A percentile compares a stretch with the other conserved stretches of the same genome.
These are phyloP conservation scores for Channa argus DNA, from an alignment of 2,113 vertebrate species.

Conservation along the genomic window DNA sequence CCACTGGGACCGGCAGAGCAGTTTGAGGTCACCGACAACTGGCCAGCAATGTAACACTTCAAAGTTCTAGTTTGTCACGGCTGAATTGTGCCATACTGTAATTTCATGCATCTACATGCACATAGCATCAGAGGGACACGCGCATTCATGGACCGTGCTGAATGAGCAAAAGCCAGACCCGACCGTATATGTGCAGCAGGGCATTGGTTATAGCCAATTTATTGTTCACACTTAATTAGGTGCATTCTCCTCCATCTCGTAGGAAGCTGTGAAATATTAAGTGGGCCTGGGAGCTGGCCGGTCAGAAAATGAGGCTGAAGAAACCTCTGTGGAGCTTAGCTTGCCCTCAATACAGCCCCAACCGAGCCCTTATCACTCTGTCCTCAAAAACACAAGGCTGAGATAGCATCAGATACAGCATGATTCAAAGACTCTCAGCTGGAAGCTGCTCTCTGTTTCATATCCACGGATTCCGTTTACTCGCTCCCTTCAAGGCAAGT, in stretches of 20 bases:
- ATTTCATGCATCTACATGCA: conserved; percentile 60
- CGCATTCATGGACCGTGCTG: conserved; percentile 40
- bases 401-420: conserved; percentile 31
- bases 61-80: conserved; percentile 64
- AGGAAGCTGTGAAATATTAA: conserved; percentile 70
- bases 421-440: conserved; percentile 37
- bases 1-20: conserved; percentile 10
- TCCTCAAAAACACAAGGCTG: conserved; percentile 55
- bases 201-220: conserved; percentile 69
- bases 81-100: conserved; percentile 36
- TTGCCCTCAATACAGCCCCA: conserved; percentile 65
- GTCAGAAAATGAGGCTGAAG: conserved; percentile 71
- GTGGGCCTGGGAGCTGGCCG: conserved; percentile 65
- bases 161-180: conserved; percentile 62
- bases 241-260: conserved; percentile 58
- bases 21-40: conserved; percentile 51
- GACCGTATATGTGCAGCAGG: conserved; percentile 19
- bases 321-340: conserved; percentile 57
- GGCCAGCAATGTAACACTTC: conserved; percentile 61
- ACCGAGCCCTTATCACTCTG: conserved; percentile 42
- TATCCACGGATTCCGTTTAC: not conserved
- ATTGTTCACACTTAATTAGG: conserved; percentile 77
- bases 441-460: conserved; percentile 15
- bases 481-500: conserved; percentile 9
- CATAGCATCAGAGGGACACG: conserved; percentile 21